These are phyloP conservation scores for Sycobia sp. DNA, from an alignment of 1,140 invertebrate species.

Conservation along the genomic window DNA sequence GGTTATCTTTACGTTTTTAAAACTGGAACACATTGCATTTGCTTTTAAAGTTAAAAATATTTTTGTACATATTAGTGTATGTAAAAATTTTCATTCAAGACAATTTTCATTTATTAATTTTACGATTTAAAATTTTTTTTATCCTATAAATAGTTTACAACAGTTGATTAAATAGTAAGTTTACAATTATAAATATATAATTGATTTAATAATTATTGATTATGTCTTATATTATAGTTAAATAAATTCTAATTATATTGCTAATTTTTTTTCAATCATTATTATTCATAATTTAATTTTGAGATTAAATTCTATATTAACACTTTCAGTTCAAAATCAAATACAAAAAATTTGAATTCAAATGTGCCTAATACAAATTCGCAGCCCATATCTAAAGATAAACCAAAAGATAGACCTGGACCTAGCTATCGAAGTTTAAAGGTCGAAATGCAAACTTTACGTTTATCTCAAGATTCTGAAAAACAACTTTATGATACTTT, in stretches of 20 bases:
- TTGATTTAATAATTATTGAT: not conserved
- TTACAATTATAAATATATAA: not conserved
- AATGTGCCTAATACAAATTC: slow-evolving; percentile 13
- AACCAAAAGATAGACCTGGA: slow-evolving; percentile 10
- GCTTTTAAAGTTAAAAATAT: no score
- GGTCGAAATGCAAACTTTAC: slow-evolving; percentile 73
- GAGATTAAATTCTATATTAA: not conserved
- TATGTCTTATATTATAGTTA: slow-evolving; percentile 16
- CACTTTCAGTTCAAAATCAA: slow-evolving; percentile 3
- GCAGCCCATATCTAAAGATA: slow-evolving; percentile 13
- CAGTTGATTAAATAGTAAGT: not conserved
- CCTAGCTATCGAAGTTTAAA: slow-evolving; percentile 58
- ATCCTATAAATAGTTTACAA: not conserved
- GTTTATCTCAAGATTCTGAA: slow-evolving; percentile 69
- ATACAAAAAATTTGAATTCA: not conserved
- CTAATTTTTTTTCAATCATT: no score
- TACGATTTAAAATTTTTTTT: not conserved
- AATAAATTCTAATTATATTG: not conserved
- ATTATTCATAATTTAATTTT: not conserved
- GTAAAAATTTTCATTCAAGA: no score
- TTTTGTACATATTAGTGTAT: no score
- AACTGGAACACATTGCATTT: not conserved
- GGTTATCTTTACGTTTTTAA: not conserved
- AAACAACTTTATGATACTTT: slow-evolving; percentile 73
- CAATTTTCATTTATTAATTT: not conserved